Evolutionary conservation across 2,797 vertebrate genomes (phyloP), one percentile per base, ranked within the genome.

Genomic region (Typhlichthys eigenmanni): DNA sequence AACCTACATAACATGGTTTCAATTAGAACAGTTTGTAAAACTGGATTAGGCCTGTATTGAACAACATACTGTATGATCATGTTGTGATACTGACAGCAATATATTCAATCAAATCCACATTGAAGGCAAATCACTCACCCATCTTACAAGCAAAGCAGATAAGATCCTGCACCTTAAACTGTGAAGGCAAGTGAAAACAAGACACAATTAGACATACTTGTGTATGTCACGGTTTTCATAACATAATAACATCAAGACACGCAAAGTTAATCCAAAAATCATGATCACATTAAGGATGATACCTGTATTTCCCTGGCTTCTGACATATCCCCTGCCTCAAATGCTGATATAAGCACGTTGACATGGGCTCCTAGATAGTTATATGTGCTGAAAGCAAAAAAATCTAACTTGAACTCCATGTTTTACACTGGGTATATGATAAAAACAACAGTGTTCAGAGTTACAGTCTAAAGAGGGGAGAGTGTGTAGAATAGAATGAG

Each of bases 271-370:
- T 19, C 46, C 2, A 5, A 59, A 51, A 62, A 2, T 50, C 1
- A 63, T 3, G 10, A 51, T 10, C 51, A 38, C 9, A 14, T 32
- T 4, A n/a, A 1, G 14, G 1, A 10, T 7, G 5, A 47, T 92
- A 99, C 97, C 95, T 98, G 95, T 60, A 95, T 87, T 8, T 53
- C 75, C 62, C 80, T 91, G 64, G 97, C 95, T 66, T 89, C 63
- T 0, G 29, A 6, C 14, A 94, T 58, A 71, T 97, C 84, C 38
- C 91, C 84, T 13, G 69, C 81, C 60, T 94, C 79, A 81, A 95
- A 96, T 53, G 91, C 95, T 48, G 84, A 77, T 57, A 98, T 19
- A 74, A 99, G 92, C 72, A 88, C 67, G 53, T 93, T 94, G 62
- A 73, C 68, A 43, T 86, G 81, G 69, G 47, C 65, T 32, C 96